A percentile compares a stretch with the other conserved stretches of the same genome.
These are phyloP conservation scores for Chrysolina haemoptera DNA, from an alignment of 2,888 invertebrate genomes.

Conservation along the genomic window DNA sequence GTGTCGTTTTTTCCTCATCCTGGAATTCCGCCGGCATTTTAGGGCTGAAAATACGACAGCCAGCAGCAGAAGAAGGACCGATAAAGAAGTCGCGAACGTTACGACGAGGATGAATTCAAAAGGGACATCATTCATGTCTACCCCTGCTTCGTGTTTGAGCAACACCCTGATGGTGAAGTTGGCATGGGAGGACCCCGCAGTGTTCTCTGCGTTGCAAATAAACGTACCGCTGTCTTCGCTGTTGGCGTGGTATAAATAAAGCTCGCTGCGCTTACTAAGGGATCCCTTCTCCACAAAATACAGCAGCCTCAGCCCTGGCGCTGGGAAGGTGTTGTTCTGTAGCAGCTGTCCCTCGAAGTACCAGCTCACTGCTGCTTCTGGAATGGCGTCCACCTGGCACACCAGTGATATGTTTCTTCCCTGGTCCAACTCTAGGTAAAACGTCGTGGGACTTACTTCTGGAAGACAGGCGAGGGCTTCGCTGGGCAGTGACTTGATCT, in stretches of 20 bases:
- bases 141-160: conserved; percentile 73
- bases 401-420: conserved; percentile 86
- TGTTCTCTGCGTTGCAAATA: conserved; percentile 88
- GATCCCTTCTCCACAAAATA: conserved; percentile 81
- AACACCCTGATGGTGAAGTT: conserved; percentile 87
- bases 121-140: conserved; percentile 53
- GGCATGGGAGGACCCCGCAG: conserved; percentile 83
- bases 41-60: conserved; percentile 78
- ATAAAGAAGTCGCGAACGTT: conserved; percentile 77
- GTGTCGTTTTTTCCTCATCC: conserved; percentile 73
- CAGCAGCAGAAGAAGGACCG: conserved; percentile 77
- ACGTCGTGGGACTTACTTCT: conserved; percentile 81
- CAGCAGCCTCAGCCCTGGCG: conserved; percentile 77
- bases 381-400: conserved; percentile 83
- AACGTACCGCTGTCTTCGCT: conserved; percentile 88
- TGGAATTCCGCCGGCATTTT: conserved; percentile 66
- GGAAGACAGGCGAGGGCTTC: conserved; percentile 86
- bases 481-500: conserved; percentile 77
- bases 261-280: conserved; percentile 82
- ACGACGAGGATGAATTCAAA: conserved; percentile 81
- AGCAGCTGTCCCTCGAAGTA: conserved; percentile 85
- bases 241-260: conserved; percentile 83
- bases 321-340: conserved; percentile 81
- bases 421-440: conserved; percentile 83
- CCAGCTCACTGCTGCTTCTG: conserved; percentile 87